phyloP scores from a whole-genome alignment of 2,888 invertebrate genomes.

The Tetragonisca angustula region DNA sequence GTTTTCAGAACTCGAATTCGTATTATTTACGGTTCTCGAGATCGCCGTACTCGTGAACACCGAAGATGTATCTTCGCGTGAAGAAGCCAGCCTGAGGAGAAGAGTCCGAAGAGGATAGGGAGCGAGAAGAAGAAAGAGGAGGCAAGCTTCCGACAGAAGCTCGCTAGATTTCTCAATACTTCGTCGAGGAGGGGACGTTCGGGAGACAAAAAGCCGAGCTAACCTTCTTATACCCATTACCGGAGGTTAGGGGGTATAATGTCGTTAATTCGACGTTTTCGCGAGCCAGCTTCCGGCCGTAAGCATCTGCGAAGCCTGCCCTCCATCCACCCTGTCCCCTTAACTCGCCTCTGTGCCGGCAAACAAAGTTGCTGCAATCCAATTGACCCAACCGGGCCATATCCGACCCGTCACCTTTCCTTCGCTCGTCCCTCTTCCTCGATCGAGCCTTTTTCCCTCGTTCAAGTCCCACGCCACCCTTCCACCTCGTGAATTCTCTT shows the following conservation, averaged over 20 bases:
- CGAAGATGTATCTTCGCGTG: no score
- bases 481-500: neutral
- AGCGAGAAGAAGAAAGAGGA: neutral
- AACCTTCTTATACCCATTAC: conserved; percentile 76
- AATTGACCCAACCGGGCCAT: conserved; percentile 73
- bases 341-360: conserved; percentile 41
- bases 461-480: neutral
- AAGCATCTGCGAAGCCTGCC: conserved; percentile 54
- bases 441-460: neutral
- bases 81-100: neutral
- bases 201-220: conserved; percentile 60
- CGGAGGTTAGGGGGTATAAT: conserved; percentile 71
- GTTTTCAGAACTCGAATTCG: no score
- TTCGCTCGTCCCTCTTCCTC: neutral
- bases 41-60: no score
- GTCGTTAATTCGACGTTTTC: conserved; percentile 78
- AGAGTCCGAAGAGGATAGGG: neutral
- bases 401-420: conserved; percentile 60
- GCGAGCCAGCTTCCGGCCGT: conserved; percentile 57
- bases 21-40: no score
- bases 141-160: neutral
- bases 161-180: conserved; percentile 44
- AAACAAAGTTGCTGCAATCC: conserved; percentile 76
- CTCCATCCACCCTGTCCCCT: conserved; percentile 14
- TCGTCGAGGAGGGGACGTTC: conserved; percentile 29